Percentiles rank a stretch among this genome's conserved stretches.
These are phyloP conservation scores for Actinemys pallida DNA, from an alignment of 2,113 vertebrate genomes.

Conservation along the genomic window DNA sequence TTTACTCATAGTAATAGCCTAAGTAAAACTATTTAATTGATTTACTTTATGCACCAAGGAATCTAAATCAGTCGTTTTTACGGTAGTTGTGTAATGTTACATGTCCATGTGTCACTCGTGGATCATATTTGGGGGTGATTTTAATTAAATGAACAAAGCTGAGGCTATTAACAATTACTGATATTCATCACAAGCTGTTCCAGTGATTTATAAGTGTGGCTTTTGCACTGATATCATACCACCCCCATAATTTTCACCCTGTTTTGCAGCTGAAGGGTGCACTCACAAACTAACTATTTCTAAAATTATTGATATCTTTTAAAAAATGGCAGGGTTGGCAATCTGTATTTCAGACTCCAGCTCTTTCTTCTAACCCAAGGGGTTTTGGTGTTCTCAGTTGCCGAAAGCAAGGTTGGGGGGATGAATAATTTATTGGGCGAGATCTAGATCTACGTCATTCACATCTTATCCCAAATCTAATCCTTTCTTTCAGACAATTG, in stretches of 20 bases:
- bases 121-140: background rate
- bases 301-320: background rate
- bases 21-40: background rate
- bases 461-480: background rate
- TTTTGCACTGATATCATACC: background rate
- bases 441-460: slow-evolving; percentile 27
- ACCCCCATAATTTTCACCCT: background rate
- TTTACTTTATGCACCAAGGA: background rate
- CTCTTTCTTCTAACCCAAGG: too few species aligned
- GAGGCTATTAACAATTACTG: background rate
- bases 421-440: background rate
- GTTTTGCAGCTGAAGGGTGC: background rate
- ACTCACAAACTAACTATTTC: background rate
- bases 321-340: background rate
- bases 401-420: background rate
- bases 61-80: background rate
- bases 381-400: background rate
- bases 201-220: background rate
- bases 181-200: background rate
- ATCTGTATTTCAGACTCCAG: background rate
- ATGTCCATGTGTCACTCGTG: background rate
- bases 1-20: background rate
- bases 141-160: slow-evolving; percentile 2
- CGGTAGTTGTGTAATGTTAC: background rate
- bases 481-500: slow-evolving; percentile 3